These are phyloP conservation scores for Drosophila putrida DNA, from an alignment of 2,888 invertebrate species.

Conservation along the genomic window DNA sequence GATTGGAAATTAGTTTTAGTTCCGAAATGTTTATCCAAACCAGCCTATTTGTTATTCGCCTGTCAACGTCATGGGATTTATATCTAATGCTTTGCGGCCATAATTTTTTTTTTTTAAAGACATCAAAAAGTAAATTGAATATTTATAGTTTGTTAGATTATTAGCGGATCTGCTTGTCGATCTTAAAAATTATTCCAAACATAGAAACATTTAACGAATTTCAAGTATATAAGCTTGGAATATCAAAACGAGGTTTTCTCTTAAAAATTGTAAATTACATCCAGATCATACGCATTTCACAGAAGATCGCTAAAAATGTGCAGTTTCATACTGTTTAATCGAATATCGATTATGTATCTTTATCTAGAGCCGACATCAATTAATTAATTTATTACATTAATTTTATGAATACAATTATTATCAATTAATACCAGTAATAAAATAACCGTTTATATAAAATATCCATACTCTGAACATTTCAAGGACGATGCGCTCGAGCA, in stretches of 20 bases:
- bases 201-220: background rate
- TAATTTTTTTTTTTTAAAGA: too few species aligned
- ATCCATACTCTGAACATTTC: slow-evolving; percentile 2
- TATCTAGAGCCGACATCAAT: background rate
- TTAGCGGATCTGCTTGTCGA: background rate
- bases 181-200: background rate
- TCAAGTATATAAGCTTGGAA: background rate
- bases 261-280: background rate
- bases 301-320: too few species aligned
- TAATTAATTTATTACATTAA: too few species aligned
- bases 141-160: too few species aligned
- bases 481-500: slow-evolving; percentile 62
- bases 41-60: too few species aligned
- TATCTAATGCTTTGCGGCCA: too few species aligned
- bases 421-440: background rate
- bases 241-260: background rate
- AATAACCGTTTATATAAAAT: background rate
- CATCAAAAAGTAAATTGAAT: too few species aligned
- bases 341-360: slow-evolving; percentile 5
- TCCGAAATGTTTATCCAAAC: too few species aligned
- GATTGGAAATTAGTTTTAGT: background rate
- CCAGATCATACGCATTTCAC: too few species aligned
- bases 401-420: background rate
- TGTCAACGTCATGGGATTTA: too few species aligned
- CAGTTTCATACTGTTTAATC: background rate